These are phyloP conservation scores for Apomyelois bistriatella DNA, from an alignment of 2,888 invertebrate genomes.

Conservation along the genomic window DNA sequence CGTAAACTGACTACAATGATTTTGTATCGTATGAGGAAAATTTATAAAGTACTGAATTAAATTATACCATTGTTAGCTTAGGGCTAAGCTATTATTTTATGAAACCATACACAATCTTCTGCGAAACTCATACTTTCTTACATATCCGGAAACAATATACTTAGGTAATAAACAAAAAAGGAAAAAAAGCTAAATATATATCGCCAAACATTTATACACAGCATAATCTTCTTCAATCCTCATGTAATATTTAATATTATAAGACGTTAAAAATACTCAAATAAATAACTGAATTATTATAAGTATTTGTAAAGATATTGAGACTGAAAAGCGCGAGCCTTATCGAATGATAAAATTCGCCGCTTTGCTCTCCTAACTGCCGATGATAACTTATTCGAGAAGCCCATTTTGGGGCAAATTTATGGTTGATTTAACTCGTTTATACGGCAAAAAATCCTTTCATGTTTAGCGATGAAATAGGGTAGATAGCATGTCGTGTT, in stretches of 20 bases:
- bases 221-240: background rate
- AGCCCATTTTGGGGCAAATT: conserved; percentile 60
- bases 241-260: background rate
- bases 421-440: conserved; percentile 70
- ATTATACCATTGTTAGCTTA: no score
- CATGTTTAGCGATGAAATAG: conserved; percentile 43
- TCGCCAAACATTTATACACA: no score
- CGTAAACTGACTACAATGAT: no score
- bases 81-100: no score
- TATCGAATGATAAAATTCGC: conserved; percentile 60
- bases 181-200: no score
- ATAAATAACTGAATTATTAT: conserved; percentile 15
- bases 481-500: conserved; percentile 36
- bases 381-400: conserved; percentile 69
- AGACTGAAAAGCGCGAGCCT: conserved; percentile 28
- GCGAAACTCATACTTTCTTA: no score
- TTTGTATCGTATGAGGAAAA: no score
- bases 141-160: no score
- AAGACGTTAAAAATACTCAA: background rate
- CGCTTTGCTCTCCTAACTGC: conserved; percentile 54
- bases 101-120: no score
- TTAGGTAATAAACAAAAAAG: no score
- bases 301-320: conserved; percentile 34
- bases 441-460: conserved; percentile 52
- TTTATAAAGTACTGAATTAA: no score